phyloP scores from a whole-genome alignment of 2,113 vertebrate genomes.

The Erythrolamprus reginae region DNA sequence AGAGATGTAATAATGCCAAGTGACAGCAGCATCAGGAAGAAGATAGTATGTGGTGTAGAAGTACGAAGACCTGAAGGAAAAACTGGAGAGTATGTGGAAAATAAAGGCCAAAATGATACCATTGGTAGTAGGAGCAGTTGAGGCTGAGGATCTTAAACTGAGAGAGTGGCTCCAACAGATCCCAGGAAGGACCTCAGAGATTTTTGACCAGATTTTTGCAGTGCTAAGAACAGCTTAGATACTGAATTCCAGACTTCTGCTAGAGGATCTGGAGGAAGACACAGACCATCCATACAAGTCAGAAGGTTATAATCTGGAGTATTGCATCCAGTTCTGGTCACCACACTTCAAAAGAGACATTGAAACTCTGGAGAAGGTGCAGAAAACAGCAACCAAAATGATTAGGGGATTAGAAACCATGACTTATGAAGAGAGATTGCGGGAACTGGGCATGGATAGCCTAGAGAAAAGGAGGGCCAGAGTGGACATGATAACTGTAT shows the following conservation, averaged over 20 bases:
- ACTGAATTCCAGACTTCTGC: background rate
- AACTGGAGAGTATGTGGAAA: background rate
- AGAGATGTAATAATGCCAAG: background rate
- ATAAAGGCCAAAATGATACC: background rate
- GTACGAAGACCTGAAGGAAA: background rate
- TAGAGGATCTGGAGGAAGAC: background rate
- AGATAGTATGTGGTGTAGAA: background rate
- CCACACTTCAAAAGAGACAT: too few relatives aligned
- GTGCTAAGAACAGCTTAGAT: background rate
- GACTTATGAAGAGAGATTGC: too few relatives aligned
- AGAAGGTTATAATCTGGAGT: too few relatives aligned
- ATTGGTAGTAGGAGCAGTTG: background rate
- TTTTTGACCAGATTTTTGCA: background rate
- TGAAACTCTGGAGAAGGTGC: too few relatives aligned
- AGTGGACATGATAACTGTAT: too few relatives aligned
- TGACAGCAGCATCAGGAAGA: background rate
- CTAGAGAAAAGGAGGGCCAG: too few relatives aligned
- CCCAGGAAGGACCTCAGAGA: background rate
- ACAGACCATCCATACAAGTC: background rate
- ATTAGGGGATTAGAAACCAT: too few relatives aligned
- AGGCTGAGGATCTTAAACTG: background rate
- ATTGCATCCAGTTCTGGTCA: too few relatives aligned
- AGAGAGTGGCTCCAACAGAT: background rate
- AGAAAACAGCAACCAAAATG: too few relatives aligned
- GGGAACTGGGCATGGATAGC: too few relatives aligned